Base-by-base conservation (phyloP, 2,888 invertebrate genomes). In the Nomada fucata region DNA sequence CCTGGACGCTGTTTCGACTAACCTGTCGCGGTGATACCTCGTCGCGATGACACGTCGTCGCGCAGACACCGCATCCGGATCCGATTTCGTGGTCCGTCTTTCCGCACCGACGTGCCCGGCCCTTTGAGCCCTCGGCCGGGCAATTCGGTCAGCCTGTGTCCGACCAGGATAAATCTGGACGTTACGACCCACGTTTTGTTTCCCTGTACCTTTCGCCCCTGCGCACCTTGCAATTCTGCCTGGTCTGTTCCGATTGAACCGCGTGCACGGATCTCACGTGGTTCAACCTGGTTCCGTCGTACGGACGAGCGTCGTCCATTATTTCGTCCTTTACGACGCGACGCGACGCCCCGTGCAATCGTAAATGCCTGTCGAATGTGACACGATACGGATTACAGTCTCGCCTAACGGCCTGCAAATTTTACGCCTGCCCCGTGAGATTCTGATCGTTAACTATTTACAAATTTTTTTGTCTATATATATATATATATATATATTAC, bases 241-340 rank as follows among this genome's bases (percentile, higher is more conserved):
- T 47, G 47, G 7, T 7, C 18, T 5, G 47, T 2, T 47, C 4
- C 44, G 47, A 61, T 61, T 23, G 52, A 11, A 55, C 44, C 11
- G 57, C 2, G 42, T 61, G 18, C 52, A 47, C 10, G 26, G 55
- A 26, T 63, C 47, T 50, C 65, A 10, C 47, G n/a, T 26, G 42
- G 29, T 23, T 44, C 53, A 53, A 61, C 52, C 64, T 26, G 53
- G 53, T 61, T n/a, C 72, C 55, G 55, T 81, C 81, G 79, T 73
- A 59, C 80, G 89, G 88, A 88, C 89, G 87, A 90, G 88, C 89
- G 87, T 86, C 89, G 79, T 83, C 71, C 83, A 83, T 88, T 84
- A 86, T 86, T 88, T 83, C 86, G 71, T 76, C 84, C 86, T 90
- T 91, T 90, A 90, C 88, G 89, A 89, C 81, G 82, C 79, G 85